Base-by-base conservation (phyloP, 2,797 vertebrate species). In the Hafferia zeledoni region DNA sequence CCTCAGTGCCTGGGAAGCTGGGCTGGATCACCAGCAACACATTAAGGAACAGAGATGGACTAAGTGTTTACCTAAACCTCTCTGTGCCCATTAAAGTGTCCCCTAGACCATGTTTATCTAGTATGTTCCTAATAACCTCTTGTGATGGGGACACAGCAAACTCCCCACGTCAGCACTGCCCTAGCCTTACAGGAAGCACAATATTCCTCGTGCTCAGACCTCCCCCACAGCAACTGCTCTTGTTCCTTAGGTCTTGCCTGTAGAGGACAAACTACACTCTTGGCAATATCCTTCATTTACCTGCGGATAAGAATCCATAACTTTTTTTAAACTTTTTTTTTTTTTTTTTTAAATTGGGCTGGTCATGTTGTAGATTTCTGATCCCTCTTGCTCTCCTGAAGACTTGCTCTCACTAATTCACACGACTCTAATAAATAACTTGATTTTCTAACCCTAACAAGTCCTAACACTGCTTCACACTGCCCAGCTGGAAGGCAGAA, bases 161-260 rank as follows among this genome's bases (percentile, higher is more conserved):
- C 43, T 41, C 41, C 10, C 16, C 31, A 41, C 0, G 0, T 25
- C n/a, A 52, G 49, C 11, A 23, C 17, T 72, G 63, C 15, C 31
- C 15, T 47, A 28, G 16, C 13, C 61, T 33, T 25, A 81, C 5
- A 6, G 7, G 44, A 65, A 86, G 52, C 15, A 63, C 3, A 17
- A 9, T 25, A 46, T 6, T 65, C 15, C 33, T 82, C 1, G 0
- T 17, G 15, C 30, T 47, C 2, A 1, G 4, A 19, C 5, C 13
- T 19, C 43, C 28, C 4, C 30, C n/a, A 46, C 12, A 74, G 22
- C 27, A 82, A 22, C 18, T 59, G 18, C 25, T 90, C 18, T 31
- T 43, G 9, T 5, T 56, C n/a, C 33, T 79, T 28, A 56, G 2
- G 52, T 11, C 13, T 61, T 77, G 30, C 17, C 52, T 31, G 10